Conservation (phyloP, 2,888 invertebrate species). For the Embidobia sp. region DNA sequence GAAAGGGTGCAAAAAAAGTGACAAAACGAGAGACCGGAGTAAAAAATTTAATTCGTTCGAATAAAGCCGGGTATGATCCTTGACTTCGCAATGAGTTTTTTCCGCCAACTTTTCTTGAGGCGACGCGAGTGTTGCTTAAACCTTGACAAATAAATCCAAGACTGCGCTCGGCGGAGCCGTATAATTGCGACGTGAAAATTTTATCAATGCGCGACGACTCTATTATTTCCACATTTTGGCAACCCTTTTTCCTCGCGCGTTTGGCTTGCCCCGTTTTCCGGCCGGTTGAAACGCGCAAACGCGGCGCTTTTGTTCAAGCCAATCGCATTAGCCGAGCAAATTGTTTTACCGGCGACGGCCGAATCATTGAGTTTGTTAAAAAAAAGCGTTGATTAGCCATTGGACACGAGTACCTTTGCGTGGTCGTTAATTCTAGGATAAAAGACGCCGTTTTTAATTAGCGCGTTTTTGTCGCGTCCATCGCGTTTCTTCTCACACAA, state of each 20-base stretch:
- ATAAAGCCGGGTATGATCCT: slow-evolving; percentile 53
- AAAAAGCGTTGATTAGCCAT: slow-evolving; percentile 29
- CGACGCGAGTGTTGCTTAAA: slow-evolving; percentile 40
- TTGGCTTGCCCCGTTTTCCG: slow-evolving; percentile 30
- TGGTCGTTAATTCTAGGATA: no score
- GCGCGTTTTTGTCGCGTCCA: no score
- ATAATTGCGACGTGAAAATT: slow-evolving; percentile 57
- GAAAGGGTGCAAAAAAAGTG: not conserved
- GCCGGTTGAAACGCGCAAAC: slow-evolving; percentile 32
- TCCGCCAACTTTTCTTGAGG: slow-evolving; percentile 43
- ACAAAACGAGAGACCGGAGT: slow-evolving; percentile 37
- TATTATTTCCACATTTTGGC: slow-evolving; percentile 25
- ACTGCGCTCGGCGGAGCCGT: slow-evolving; percentile 20
- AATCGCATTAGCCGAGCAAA: slow-evolving; percentile 44
- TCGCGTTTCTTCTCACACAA: no score
- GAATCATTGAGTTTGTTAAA: slow-evolving; percentile 32
- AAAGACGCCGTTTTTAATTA: no score
- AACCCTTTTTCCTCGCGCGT: not conserved
- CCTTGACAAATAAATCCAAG: slow-evolving; percentile 57
- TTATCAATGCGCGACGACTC: slow-evolving; percentile 43
- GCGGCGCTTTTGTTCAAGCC: slow-evolving; percentile 37
- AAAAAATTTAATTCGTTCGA: slow-evolving; percentile 58
- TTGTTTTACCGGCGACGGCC: slow-evolving; percentile 33
- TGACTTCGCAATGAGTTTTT: slow-evolving; percentile 57
- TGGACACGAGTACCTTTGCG: no score